A percentile compares a stretch with the other conserved stretches of the same genome.
These are phyloP conservation scores for Leptoclinus maculatus DNA, from an alignment of 2,797 vertebrate species.

Conservation along the genomic window DNA sequence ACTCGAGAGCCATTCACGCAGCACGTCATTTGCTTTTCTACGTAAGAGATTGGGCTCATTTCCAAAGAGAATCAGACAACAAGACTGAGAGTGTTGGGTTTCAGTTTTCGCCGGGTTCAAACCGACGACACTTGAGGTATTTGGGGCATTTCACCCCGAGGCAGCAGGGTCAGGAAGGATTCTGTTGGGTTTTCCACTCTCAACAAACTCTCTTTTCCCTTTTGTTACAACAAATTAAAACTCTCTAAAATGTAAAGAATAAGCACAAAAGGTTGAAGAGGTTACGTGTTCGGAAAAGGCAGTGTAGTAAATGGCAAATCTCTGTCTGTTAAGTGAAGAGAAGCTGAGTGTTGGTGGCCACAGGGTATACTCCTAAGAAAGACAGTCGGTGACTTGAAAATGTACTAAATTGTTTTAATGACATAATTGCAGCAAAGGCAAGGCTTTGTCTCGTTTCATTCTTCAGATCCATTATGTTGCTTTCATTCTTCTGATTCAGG, in stretches of 20 bases:
- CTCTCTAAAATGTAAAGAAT: conserved; percentile 45
- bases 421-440: conserved; percentile 17
- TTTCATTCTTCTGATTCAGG: background rate
- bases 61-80: background rate
- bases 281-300: background rate
- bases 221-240: conserved; percentile 18
- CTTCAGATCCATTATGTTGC: conserved; percentile 5
- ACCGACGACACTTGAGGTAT: conserved; percentile 23
- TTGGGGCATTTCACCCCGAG: conserved; percentile 46
- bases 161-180: conserved; percentile 25
- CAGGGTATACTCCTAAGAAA: conserved; percentile 11
- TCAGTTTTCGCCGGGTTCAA: conserved; percentile 6
- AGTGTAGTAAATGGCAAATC: background rate
- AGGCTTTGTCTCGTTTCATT: background rate
- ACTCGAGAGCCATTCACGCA: background rate
- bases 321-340: background rate
- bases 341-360: background rate
- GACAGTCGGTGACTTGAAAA: background rate
- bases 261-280: conserved; percentile 10
- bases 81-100: background rate
- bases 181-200: conserved; percentile 12
- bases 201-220: conserved; percentile 40
- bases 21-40: background rate
- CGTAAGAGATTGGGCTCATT: background rate
- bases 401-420: conserved; percentile 10